Evolutionary conservation across 1,140 invertebrate species (phyloP), one percentile per base, ranked within the genome.

Genomic region (Brachionus rotundiformis): DNA sequence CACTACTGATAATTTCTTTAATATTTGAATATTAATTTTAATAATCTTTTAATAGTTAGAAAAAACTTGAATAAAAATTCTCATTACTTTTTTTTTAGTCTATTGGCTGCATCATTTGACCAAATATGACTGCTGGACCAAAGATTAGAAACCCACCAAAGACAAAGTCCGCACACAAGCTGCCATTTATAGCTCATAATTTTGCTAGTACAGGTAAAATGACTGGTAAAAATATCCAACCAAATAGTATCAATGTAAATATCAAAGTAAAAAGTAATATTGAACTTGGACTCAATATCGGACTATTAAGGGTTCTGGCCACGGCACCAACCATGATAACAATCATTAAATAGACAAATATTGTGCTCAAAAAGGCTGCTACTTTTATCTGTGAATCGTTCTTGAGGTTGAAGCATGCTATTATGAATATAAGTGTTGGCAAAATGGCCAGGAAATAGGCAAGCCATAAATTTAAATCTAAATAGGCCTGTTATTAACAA

Each of bases 101-200:
- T 54, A 10, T 25, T 29, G 5, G 29, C 95, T 84, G 94, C 95
- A 89, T 98, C 96, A 0, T 96, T 96, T 2, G 93, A 96, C 96
- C 96, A 99, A 63, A 99, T 95, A 85, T 99, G 96, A 36, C 98
- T 89, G 0, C 94, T 94, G 11, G 98, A 93, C 94, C 95, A 96
- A 0, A 94, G 93, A 87, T 98, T 95, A 0, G 94, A 96, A 2
- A 97, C 87, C 39, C 98, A 89, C 93, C 95, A 95, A 3, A 96
- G 85, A 76, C 96, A 86, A 94, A 85, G 82, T 10, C 83, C 79
- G n/a, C 84, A 81, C 59, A 85, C 73, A 44, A 83, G 13, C 31
- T 54, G 82, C 77, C 77, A 80, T 44, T 54, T 80, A n/a, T 54
- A 63, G 36, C 68, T 63, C 44, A 59, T 11, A 8, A 79, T 10